A percentile compares a stretch with the other conserved stretches of the same genome.
Conservation (phyloP, 2,113 vertebrate species). For the Oplegnathus fasciatus region DNA sequence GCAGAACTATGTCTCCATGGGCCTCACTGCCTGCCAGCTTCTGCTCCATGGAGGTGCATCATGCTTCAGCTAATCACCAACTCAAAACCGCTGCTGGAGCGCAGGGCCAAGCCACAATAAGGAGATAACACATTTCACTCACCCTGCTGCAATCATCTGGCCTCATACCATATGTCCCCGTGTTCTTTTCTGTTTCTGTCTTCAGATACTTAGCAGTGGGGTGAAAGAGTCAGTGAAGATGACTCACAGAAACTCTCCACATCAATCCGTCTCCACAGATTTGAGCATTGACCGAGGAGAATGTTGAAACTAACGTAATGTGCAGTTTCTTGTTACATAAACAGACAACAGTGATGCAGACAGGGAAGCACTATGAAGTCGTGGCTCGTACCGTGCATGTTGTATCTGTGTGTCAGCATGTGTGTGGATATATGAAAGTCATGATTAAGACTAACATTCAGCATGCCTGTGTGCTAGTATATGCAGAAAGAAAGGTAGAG, state of each 20-base stretch:
- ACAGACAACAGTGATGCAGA: constrained; percentile 24
- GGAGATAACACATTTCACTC: constrained; percentile 64
- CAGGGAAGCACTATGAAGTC: background rate
- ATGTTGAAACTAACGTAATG: constrained; percentile 19
- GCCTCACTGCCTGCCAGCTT: constrained; percentile 63
- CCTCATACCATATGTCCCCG: constrained; percentile 44
- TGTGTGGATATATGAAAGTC: constrained; percentile 1
- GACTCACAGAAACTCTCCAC: constrained; percentile 32
- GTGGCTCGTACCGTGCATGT: background rate
- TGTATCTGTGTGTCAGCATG: constrained; percentile 12
- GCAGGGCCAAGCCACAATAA: constrained; percentile 67
- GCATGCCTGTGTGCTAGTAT: constrained; percentile 25
- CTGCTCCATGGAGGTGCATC: constrained; percentile 59
- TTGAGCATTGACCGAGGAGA: constrained; percentile 16
- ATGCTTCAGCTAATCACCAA: constrained; percentile 65
- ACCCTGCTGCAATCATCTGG: constrained; percentile 64
- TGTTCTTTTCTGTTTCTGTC: constrained; percentile 43
- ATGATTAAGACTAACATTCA: constrained; percentile 16
- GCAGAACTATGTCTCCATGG: constrained; percentile 72
- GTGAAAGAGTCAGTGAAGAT: constrained; percentile 34
- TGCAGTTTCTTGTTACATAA: constrained; percentile 23
- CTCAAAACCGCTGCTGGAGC: constrained; percentile 48
- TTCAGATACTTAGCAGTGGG: constrained; percentile 36
- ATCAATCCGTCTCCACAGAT: constrained; percentile 23
- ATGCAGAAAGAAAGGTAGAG: constrained; percentile 1